Conservation (phyloP, 2,888 invertebrate genomes). For the Empis stercorea region DNA sequence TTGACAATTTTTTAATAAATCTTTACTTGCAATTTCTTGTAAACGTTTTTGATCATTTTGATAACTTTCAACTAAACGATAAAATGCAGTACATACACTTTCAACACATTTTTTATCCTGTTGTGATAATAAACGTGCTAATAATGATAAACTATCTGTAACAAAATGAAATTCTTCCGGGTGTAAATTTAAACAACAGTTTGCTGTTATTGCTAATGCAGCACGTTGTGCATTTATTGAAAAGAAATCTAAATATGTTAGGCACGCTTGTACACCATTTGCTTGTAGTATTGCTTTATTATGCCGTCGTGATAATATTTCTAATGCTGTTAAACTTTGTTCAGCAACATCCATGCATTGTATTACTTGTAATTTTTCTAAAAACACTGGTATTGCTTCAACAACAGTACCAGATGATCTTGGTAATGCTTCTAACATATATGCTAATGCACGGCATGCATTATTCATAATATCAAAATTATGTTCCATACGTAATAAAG, state of each 20-base stretch:
- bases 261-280: slow-evolving; percentile 88
- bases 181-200: slow-evolving; percentile 91
- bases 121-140: slow-evolving; percentile 67
- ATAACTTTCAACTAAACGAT: slow-evolving; percentile 91
- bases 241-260: slow-evolving; percentile 96
- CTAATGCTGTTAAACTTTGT: slow-evolving; percentile 91
- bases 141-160: slow-evolving; percentile 69
- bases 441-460: slow-evolving; percentile 93
- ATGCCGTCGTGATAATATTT: slow-evolving; percentile 92
- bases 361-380: slow-evolving; percentile 93
- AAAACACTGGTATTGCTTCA: slow-evolving; percentile 91
- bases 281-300: slow-evolving; percentile 93
- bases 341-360: slow-evolving; percentile 99
- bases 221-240: slow-evolving; percentile 96
- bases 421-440: slow-evolving; percentile 98
- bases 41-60: slow-evolving; percentile 81
- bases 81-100: slow-evolving; percentile 91
- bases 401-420: slow-evolving; percentile 92
- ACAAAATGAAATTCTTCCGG: slow-evolving; percentile 91
- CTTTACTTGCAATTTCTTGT: slow-evolving; percentile 81
- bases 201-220: slow-evolving; percentile 91
- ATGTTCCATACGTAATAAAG: slow-evolving; percentile 87
- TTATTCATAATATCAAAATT: slow-evolving; percentile 99
- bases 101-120: slow-evolving; percentile 98
- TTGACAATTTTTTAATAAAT: slow-evolving; percentile 83